Evolutionary conservation across 64 coral and sea anemone genomes (phyloP).

Genomic region (Porites lutea): DNA sequence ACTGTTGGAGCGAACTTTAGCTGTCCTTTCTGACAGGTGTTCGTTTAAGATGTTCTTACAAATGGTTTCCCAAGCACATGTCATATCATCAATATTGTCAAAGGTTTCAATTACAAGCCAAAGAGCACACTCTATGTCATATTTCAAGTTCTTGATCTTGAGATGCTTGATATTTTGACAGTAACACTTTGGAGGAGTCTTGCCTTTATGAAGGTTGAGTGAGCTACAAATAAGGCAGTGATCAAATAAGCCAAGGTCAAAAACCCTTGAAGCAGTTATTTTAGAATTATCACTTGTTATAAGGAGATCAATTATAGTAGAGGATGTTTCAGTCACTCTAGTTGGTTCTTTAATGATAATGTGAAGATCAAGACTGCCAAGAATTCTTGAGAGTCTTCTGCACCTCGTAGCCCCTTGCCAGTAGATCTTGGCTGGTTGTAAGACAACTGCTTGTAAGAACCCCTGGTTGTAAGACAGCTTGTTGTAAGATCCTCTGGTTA

Average conservation of each 20-base stretch:
- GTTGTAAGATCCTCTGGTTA: too few relatives aligned
- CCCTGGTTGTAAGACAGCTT: too few relatives aligned
- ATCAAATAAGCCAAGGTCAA: conserved; percentile 45
- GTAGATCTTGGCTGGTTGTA: conserved; percentile 10
- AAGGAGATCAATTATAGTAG: conserved; percentile 48
- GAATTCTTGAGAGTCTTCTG: conserved; percentile 57
- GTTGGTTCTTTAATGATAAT: conserved; percentile 64
- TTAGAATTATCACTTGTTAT: conserved; percentile 35
- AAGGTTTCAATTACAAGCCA: conserved; percentile 64
- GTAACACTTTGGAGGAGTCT: conserved; percentile 25
- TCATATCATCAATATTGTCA: conserved; percentile 58
- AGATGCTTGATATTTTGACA: conserved; percentile 60
- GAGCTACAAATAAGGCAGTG: conserved; percentile 37
- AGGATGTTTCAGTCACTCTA: conserved; percentile 9
- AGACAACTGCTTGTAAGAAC: too few relatives aligned
- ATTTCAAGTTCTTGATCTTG: conserved; percentile 43
- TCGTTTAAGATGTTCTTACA: conserved; percentile 68
- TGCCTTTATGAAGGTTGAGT: conserved; percentile 19
- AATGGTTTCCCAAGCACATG: conserved; percentile 70
- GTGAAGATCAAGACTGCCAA: conserved; percentile 50
- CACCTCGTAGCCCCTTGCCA: conserved; percentile 49
- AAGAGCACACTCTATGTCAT: conserved; percentile 40
- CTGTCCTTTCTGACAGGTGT: conserved; percentile 54
- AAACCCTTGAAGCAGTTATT: conserved; percentile 39
- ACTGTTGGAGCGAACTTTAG: conserved; percentile 55